A percentile compares a stretch with the other conserved stretches of the same genome.
Conservation (phyloP, 2,797 vertebrate species). For the Alectoris magna region DNA sequence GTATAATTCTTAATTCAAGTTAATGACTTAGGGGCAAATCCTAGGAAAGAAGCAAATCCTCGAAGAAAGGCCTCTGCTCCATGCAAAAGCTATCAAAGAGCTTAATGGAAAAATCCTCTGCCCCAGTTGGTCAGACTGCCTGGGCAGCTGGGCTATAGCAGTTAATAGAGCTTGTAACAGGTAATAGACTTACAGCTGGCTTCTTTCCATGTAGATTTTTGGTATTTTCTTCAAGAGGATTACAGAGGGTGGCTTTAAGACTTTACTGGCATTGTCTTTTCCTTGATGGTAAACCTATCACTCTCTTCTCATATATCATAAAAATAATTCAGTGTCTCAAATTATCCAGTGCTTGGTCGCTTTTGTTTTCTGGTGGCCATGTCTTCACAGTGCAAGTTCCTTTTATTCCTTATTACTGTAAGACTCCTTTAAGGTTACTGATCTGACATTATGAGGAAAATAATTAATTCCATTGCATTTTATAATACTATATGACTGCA, state of each 20-base stretch:
- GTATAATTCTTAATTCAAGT: conserved; percentile 29
- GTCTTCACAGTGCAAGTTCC: not conserved
- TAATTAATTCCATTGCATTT: not conserved
- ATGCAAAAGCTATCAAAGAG: not conserved
- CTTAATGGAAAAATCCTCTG: conserved; percentile 38
- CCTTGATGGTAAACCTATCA: not conserved
- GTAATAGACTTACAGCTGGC: not conserved
- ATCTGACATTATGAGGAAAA: not conserved
- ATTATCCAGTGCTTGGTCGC: not conserved
- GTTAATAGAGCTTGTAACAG: not conserved
- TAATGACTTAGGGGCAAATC: conserved; percentile 21
- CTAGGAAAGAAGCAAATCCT: conserved; percentile 25
- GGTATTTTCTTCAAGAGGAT: not conserved
- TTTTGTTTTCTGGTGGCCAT: fast-evolving
- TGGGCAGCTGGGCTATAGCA: not conserved
- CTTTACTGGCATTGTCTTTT: not conserved
- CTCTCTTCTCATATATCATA: not conserved
- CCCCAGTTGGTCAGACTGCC: not conserved
- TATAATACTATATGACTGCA: not conserved
- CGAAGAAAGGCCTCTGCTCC: not conserved
- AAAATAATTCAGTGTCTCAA: not conserved
- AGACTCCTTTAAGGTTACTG: not conserved
- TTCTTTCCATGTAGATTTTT: not conserved
- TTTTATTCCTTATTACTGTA: too few relatives aligned
- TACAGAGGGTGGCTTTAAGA: not conserved